phyloP scores from a whole-genome alignment of 2,888 invertebrate genomes.

The Meliscaeva auricollis region DNA sequence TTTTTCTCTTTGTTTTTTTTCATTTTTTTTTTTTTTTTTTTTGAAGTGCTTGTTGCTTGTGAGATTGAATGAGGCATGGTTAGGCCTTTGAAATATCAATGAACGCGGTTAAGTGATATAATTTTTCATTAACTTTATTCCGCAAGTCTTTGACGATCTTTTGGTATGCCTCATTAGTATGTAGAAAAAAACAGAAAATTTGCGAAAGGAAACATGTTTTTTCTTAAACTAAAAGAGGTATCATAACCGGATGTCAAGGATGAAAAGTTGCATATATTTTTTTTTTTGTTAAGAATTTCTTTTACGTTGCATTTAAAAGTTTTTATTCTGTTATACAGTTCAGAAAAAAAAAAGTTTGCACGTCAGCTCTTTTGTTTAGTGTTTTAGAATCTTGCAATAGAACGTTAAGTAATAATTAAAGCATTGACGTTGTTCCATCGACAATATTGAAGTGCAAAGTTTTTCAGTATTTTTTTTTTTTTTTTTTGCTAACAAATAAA shows the following conservation, averaged over 20 bases:
- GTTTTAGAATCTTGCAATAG: too few relatives aligned
- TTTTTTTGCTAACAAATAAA: too few relatives aligned
- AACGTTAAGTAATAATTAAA: too few relatives aligned
- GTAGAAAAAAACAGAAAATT: conserved; percentile 38
- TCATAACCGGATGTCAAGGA: conserved; percentile 22
- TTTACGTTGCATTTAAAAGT: too few relatives aligned
- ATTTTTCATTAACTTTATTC: conserved; percentile 75
- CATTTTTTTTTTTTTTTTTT: neutral
- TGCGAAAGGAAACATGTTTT: conserved; percentile 27
- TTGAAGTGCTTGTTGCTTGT: neutral
- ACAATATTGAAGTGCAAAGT: too few relatives aligned
- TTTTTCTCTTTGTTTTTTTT: neutral
- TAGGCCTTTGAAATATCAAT: conserved; percentile 67
- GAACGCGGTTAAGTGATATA: conserved; percentile 72
- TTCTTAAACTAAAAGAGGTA: conserved; percentile 22
- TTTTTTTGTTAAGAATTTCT: neutral
- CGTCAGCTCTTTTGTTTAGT: too few relatives aligned
- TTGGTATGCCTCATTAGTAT: conserved; percentile 65
- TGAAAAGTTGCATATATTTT: neutral
- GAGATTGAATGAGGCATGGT: conserved; percentile 54
- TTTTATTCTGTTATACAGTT: too few relatives aligned
- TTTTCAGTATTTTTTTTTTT: too few relatives aligned
- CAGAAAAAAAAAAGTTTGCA: too few relatives aligned
- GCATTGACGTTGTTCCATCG: too few relatives aligned
- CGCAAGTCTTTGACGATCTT: conserved; percentile 51